Conservation (phyloP, 2,888 invertebrate species). For the Agrypnus murinus region DNA sequence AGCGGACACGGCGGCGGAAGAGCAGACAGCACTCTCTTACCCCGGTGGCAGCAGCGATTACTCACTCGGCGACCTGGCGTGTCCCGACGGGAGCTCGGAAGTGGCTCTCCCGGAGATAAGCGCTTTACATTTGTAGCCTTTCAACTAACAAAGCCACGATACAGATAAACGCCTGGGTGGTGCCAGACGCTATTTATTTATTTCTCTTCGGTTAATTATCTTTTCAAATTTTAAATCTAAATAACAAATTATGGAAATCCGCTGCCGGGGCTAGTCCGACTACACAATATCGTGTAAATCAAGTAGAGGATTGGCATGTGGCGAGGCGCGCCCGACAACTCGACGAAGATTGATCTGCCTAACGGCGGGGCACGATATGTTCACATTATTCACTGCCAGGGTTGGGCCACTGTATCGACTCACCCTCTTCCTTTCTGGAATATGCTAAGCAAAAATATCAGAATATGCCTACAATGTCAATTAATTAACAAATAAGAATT, state of each 20-base stretch:
- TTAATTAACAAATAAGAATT: slow-evolving; percentile 17
- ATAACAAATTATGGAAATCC: slow-evolving; percentile 64
- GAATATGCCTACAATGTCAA: slow-evolving; percentile 21
- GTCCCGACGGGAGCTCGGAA: slow-evolving; percentile 66
- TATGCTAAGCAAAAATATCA: slow-evolving; percentile 32
- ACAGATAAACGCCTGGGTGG: slow-evolving; percentile 60
- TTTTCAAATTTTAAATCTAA: slow-evolving; percentile 58
- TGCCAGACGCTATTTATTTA: slow-evolving; percentile 52
- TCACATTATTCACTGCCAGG: slow-evolving; percentile 67
- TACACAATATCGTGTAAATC: slow-evolving; percentile 65
- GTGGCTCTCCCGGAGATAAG: slow-evolving; percentile 69
- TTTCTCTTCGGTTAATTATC: slow-evolving; percentile 51
- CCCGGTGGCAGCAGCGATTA: slow-evolving; percentile 69
- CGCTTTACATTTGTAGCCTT: slow-evolving; percentile 70
- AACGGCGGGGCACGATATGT: slow-evolving; percentile 66
- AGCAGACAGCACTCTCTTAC: slow-evolving; percentile 70
- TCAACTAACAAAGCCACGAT: slow-evolving; percentile 64
- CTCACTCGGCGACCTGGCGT: slow-evolving; percentile 66
- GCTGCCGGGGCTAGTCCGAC: slow-evolving; percentile 57
- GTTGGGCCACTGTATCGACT: slow-evolving; percentile 54
- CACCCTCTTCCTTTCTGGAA: slow-evolving; percentile 44
- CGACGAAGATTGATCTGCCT: slow-evolving; percentile 66
- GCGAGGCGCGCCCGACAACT: slow-evolving; percentile 64
- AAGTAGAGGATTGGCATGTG: slow-evolving; percentile 68
- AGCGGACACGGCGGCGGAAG: slow-evolving; percentile 69